Conservation (phyloP, 2,113 vertebrate species). For the Vimba vimba region DNA sequence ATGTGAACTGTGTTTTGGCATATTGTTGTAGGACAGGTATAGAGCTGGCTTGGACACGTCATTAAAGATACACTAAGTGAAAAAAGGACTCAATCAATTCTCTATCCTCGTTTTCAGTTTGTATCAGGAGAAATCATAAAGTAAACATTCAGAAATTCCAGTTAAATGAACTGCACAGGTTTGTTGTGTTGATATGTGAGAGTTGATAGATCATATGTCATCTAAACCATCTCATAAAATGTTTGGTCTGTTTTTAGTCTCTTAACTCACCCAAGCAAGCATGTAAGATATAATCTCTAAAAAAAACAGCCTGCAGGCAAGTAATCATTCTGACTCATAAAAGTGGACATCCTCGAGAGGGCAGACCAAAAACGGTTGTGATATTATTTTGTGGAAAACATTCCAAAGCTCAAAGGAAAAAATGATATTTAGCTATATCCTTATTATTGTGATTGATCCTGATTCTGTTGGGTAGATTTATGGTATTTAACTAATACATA, state of each 20-base stretch:
- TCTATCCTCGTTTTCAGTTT: neutral
- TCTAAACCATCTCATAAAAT: neutral
- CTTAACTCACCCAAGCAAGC: slow-evolving; percentile 14
- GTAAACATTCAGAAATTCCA: slow-evolving; percentile 10
- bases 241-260: slow-evolving; percentile 13
- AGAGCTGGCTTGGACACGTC: neutral
- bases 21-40: neutral
- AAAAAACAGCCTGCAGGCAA: neutral
- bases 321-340: slow-evolving; percentile 1
- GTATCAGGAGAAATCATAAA: neutral
- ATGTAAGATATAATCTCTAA: slow-evolving; percentile 2
- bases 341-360: neutral
- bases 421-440: neutral
- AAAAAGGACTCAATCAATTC: neutral
- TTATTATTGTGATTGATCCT: neutral
- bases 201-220: slow-evolving; percentile 7
- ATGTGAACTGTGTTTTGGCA: neutral
- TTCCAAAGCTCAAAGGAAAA: neutral
- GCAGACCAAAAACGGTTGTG: neutral
- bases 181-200: neutral
- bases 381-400: neutral
- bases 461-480: neutral
- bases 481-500: neutral
- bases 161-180: slow-evolving; percentile 1
- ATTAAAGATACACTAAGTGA: neutral